Evolutionary conservation across 2,888 invertebrate genomes (phyloP).

Genomic region (Heliconius ismenius): DNA sequence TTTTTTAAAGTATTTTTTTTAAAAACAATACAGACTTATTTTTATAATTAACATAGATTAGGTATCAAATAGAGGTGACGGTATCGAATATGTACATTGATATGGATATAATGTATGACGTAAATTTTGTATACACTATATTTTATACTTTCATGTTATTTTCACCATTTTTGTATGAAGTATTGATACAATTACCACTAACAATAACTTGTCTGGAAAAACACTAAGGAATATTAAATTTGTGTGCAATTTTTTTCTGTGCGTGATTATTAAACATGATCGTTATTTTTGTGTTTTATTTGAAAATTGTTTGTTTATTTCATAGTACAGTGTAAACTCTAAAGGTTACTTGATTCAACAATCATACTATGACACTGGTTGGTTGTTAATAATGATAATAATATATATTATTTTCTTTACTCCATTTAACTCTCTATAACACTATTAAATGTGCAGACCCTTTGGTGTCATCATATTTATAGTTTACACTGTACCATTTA

Average conservation of each 20-base stretch:
- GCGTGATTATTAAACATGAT: slow-evolving; percentile 44
- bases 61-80: slow-evolving; percentile 34
- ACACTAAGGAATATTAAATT: slow-evolving; percentile 40
- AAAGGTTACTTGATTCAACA: background rate
- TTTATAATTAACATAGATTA: slow-evolving; percentile 38
- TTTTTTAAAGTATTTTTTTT: slow-evolving; percentile 23
- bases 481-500: background rate
- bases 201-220: slow-evolving; percentile 31
- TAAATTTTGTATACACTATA: slow-evolving; percentile 37
- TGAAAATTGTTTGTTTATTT: slow-evolving; percentile 2
- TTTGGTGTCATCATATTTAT: background rate
- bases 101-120: slow-evolving; percentile 15
- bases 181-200: slow-evolving; percentile 26
- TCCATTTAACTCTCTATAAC: background rate
- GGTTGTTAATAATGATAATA: background rate
- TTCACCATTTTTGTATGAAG: slow-evolving; percentile 35
- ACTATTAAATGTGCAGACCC: background rate
- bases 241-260: slow-evolving; percentile 47
- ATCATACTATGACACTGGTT: background rate
- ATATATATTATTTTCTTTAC: background rate
- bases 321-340: background rate
- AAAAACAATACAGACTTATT: slow-evolving; percentile 35
- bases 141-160: slow-evolving; percentile 39
- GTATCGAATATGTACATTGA: slow-evolving; percentile 31
- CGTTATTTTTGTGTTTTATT: slow-evolving; percentile 22